These are phyloP conservation scores for Proteles cristata DNA, from an alignment of 2,113 vertebrate species.

Conservation along the genomic window DNA sequence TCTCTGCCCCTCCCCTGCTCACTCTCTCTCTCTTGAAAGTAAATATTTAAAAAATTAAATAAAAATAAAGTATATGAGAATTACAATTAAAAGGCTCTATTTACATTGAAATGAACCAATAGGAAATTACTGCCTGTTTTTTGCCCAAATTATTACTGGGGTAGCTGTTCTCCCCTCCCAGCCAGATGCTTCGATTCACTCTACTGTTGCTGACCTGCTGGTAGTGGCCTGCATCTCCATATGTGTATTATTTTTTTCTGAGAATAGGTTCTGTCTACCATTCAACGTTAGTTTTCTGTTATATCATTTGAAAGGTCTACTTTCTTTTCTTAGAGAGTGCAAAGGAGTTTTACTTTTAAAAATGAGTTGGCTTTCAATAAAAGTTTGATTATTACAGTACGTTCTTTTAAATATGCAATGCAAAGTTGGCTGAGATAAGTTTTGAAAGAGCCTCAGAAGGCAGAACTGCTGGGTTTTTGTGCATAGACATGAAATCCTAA, in stretches of 20 bases:
- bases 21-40: too few relatives aligned
- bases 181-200: not conserved
- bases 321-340: not conserved
- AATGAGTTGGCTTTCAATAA: not conserved
- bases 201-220: not conserved
- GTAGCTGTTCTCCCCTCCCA: not conserved
- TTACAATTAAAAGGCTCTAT: not conserved
- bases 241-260: not conserved
- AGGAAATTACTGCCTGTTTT: not conserved
- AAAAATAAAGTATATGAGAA: not conserved
- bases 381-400: not conserved
- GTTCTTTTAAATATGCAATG: slow-evolving; percentile 36
- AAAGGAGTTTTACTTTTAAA: slow-evolving; percentile 2
- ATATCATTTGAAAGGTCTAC: not conserved
- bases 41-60: too few relatives aligned
- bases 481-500: not conserved
- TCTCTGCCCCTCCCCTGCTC: too few relatives aligned
- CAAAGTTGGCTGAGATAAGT: slow-evolving; percentile 12
- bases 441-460: not conserved
- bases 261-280: not conserved
- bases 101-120: not conserved
- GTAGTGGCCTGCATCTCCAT: not conserved
- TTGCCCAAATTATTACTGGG: not conserved
- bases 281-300: not conserved
- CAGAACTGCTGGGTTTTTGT: not conserved